Evolutionary conservation across 2,888 invertebrate genomes (phyloP), one percentile per base, ranked within the genome.

Genomic region (Hydriomena furcata): DNA sequence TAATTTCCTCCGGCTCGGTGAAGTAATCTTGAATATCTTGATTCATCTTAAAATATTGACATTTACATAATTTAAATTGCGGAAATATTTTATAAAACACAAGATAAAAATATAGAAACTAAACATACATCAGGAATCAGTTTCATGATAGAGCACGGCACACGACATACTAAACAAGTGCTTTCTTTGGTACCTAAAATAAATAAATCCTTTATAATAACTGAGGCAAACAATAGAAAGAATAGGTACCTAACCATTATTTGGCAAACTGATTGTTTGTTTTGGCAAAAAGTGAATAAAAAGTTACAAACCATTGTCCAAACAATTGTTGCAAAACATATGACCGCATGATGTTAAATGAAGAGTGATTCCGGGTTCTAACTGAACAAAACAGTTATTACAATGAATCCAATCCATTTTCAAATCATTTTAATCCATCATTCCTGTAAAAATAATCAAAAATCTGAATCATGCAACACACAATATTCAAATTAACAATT

Each of bases 361-460:
- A 49, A 91, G 72, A 58, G 80, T 75, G 44, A 83, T 82, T 60
- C 85, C 84, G 24, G 86, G 82, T 69, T 84, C 81, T 65, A 91
- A 76, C 55, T 91, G 91, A 49, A 72, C 67, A 67, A 83, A 90
- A 76, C 91, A 91, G 67, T 87, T 83, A 67, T 91, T 91, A 63
- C 91, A 91, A 74, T 90, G 91, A 66, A 90, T 91, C 91, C 91
- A 91, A 76, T 91, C 91, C 91, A 90, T 91, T 54, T 17, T 37
- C 5, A 34, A 12, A 66, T 50, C 55, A 28, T 52, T 37, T 54
- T 43, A 24, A 30, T 28, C 47, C 10, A 31, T 31, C 32, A 50
- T 52, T 40, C 30, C 44, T 42, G 31, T 34, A 13, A 52, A 54
- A 45, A 37, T 37, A 37, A 32, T 25, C 27, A 31, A 25, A 10